Base-by-base conservation (phyloP, 2,888 invertebrate genomes). In the Lacanobia oleracea region DNA sequence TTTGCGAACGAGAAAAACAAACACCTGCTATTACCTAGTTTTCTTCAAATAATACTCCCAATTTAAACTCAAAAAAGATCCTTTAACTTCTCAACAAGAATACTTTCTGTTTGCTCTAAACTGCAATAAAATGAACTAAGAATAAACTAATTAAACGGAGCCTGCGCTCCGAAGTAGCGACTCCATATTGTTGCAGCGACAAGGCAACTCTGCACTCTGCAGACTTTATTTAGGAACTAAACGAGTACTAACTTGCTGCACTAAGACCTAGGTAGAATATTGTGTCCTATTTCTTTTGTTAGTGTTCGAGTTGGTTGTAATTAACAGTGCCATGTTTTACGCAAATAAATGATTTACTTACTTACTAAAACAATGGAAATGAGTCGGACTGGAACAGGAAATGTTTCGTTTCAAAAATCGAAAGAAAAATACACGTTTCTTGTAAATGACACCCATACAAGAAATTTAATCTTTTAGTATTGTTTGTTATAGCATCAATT, bases 1-100 rank as follows among this genome's bases (percentile, higher is more conserved):
- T n/a, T n/a, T n/a, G n/a, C n/a, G n/a, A n/a, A 27, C 27, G 3
- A 27, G 27, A 27, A 27, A 27, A 27, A 27, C 27, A 27, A 27
- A n/a, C n/a, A n/a, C n/a, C n/a, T n/a, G n/a, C n/a, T n/a, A n/a
- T n/a, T n/a, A n/a, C n/a, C n/a, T n/a, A 27, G 43, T 43, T 14
- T 18, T 48, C 48, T 16, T 18, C 18, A 48, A 18, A 48, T 48
- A 48, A 14, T 48, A 54, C 18, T 8, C 40, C 0, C 21, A 59
- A 43, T 18, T 43, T 59, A 14, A 95, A 95, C 45, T 95, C 94
- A 95, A 94, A 95, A 94, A 94, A 92, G 93, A 50, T 23, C 16
- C 5, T 37, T 37, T 56, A 21, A 23, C 14, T 27, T 54, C 18
- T 61, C 21, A 48, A 51, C 56, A 59, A 27, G 37, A 51, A n/a